Base-by-base conservation (phyloP, 2,888 invertebrate species). In the Trypoxylon attenuatum region DNA sequence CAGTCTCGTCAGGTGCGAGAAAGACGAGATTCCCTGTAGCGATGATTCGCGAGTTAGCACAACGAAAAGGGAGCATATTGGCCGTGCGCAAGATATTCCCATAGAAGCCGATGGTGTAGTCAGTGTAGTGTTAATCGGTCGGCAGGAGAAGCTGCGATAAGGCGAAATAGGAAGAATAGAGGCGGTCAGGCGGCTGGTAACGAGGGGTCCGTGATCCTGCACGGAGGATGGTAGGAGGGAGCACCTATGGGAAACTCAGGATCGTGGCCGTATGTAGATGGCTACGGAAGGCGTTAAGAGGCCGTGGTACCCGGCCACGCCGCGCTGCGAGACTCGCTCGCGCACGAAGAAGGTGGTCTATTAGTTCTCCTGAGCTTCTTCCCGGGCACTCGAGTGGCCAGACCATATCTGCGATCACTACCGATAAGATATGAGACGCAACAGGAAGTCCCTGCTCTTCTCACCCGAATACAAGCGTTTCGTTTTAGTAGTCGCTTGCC, bases 401-500 rank as follows among this genome's bases (percentile, higher is more conserved):
- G 74, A 74, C 77, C 77, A 76, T 81, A 82, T 84, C 83, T 78
- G 62, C 73, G 85, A 86, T 86, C 82, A 71, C 71, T 59, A 45
- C 60, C 74, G 85, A 86, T 86, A 86, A 86, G 79, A 79, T 75
- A 60, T 61, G 76, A 75, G 80, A 85, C 83, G 84, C 83, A 82
- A 81, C 83, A 82, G 83, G 81, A 84, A 85, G 80, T 82, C 79
- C 69, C 64, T 71, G 73, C 70, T 56, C 60, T 68, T 75, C 78
- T 75, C 67, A 72, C 75, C 71, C 74, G 77, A 79, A 78, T 82
- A 85, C 84, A 82, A 82, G 82, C 80, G 77, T 81, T 81, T 82
- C 78, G 82, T 83, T 84, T 82, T 77, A 80, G 72, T 73, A 73
- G 54, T 55, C 33, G 47, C 53, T 25, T 54, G 42, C 62, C n/a